phyloP scores from a whole-genome alignment of 2,113 vertebrate species.

The Microcebus tavaratra region DNA sequence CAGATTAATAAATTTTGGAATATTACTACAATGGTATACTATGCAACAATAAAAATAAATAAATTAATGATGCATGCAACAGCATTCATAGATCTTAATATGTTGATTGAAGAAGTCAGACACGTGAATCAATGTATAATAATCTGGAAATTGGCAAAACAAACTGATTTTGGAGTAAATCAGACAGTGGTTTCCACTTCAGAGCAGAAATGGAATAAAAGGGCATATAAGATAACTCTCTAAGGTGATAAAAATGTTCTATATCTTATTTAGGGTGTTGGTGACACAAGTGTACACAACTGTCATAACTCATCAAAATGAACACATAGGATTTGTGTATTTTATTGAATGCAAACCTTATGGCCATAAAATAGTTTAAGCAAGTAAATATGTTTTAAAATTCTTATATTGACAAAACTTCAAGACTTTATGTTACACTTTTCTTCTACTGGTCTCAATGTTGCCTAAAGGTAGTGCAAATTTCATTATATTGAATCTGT shows the following conservation, averaged over 20 bases:
- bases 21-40: background rate
- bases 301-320: background rate
- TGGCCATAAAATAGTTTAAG: background rate
- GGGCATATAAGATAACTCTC: fast-evolving
- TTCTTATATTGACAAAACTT: background rate
- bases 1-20: background rate
- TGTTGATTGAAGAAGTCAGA: background rate
- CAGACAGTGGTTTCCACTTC: background rate
- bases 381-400: background rate
- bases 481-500: background rate
- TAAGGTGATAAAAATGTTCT: background rate
- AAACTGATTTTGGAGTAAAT: background rate
- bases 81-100: background rate
- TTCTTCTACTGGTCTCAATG: background rate
- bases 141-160: background rate
- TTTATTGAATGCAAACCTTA: background rate
- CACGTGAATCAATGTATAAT: background rate
- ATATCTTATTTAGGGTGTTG: background rate
- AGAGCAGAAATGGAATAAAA: background rate
- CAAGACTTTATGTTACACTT: background rate
- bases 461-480: background rate
- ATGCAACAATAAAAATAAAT: background rate
- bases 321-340: background rate
- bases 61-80: background rate
- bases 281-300: background rate